Evolutionary conservation across 2,113 vertebrate species (phyloP), one percentile per base, ranked within the genome.

Genomic region (Benthochromis sp.): DNA sequence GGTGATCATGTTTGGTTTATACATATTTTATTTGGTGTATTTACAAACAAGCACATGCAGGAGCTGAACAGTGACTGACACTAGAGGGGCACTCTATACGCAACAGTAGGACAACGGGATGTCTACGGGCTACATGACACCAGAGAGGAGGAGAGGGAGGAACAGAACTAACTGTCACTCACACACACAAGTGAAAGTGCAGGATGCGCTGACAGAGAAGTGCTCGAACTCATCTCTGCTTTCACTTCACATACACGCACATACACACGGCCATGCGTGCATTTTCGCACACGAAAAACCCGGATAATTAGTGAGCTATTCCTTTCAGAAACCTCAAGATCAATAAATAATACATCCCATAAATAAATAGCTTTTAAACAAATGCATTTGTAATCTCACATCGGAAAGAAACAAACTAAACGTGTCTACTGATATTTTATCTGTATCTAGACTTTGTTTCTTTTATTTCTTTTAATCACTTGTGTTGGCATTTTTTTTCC

Each of bases 41-140:
- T 95, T 97, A 97, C 96, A 97, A 96, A 96, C 96, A 96, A 96
- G 95, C 96, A 96, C 96, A 97, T 97, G 96, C 96, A 96, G 95
- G 94, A 94, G 88, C 86, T 92, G 87, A 91, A 94, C 93, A 90
- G 87, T 92, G 95, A 95, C 93, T 91, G 94, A 95, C 92, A 94
- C 92, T 93, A 95, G 85, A 89, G 87, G 94, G 91, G 92, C 88
- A 93, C 94, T 91, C 90, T 92, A 92, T 94, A 94, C 91, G 88
- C 83, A 92, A 92, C 88, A 95, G 91, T 90, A 83, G 92, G 92
- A 94, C 93, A 95, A 84, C 43, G 93, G 86, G 66, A 87, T 47
- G 93, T 90, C 91, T 94, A 95, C 90, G 45, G 93, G 94, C 94
- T 95, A 95, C 93, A 95, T 92, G 92, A 97, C 95, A 96, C 90